Conservation (phyloP, 2,113 vertebrate genomes). For the Amblyornis subalaris region DNA sequence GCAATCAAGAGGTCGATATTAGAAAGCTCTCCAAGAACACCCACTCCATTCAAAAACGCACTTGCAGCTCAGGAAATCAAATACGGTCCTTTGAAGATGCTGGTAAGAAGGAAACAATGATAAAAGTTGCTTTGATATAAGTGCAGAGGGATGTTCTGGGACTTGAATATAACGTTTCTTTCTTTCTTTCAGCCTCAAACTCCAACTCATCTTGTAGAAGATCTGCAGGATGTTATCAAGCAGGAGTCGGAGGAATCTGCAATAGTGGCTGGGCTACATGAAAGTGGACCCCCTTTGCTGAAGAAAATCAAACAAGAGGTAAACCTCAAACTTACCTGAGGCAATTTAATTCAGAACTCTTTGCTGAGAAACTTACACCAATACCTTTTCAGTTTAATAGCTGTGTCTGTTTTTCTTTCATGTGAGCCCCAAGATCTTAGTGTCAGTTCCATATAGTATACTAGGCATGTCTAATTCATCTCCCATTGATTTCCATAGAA, state of each 20-base stretch:
- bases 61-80: constrained; percentile 89
- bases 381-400: constrained; percentile 44
- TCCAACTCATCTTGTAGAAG: constrained; percentile 81
- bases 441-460: constrained; percentile 42
- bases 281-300: constrained; percentile 82
- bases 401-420: constrained; percentile 47
- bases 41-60: constrained; percentile 92
- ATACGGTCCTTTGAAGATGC: constrained; percentile 88
- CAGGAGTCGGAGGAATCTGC: constrained; percentile 91
- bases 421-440: constrained; percentile 48
- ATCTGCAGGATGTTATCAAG: constrained; percentile 88
- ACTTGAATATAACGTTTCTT: constrained; percentile 29
- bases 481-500: constrained; percentile 62
- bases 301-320: constrained; percentile 99
- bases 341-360: constrained; percentile 48
- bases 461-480: constrained; percentile 53
- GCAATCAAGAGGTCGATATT: constrained; percentile 90
- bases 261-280: constrained; percentile 75
- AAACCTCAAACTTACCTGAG: constrained; percentile 49
- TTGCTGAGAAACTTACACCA: constrained; percentile 43
- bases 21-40: constrained; percentile 89
- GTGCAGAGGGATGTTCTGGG: constrained; percentile 31
- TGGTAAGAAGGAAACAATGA: constrained; percentile 79
- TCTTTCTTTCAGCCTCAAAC: constrained; percentile 81
- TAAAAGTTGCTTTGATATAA: constrained; percentile 24